Base-by-base conservation (phyloP, 2,113 vertebrate genomes). In the Leucoraja erinaceus region DNA sequence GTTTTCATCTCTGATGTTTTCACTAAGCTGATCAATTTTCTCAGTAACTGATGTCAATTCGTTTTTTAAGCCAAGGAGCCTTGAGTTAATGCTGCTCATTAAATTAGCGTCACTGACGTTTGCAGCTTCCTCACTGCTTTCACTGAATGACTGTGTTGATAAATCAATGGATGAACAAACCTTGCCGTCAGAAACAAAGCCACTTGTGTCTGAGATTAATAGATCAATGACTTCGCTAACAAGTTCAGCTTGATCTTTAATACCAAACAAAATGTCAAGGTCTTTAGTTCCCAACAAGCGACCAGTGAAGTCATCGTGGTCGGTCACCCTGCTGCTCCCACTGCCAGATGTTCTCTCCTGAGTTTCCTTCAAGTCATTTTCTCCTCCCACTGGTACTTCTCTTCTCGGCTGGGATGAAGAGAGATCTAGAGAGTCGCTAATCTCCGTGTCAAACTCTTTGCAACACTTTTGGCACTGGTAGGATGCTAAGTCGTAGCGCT, bases 401-500 rank as follows among this genome's bases (percentile, higher is more conserved):
- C 97, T 94, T 94, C 96, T 94, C 70, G 96, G 95, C 0, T 95
- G 88, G 0, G 96, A 97, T 0, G 98, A 98, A 90, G 99, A 93
- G 11, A 98, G 99, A 95, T 99, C 97, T 0, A 97, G 98, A 0
- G 98, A 99, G 95, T 99, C 98, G 0, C 98, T 98, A 0, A 98
- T 97, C 95, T 99, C 98, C 0, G 98, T 98, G 0, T 99, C 98
- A 0, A 98, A 98, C 95, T 99, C 98, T 95, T 98, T 95, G 94
- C 97, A 95, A 4, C 96, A 97, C 93, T 96, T 96, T 3, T 96
- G 96, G 93, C 94, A 96, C 93, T 98, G 97, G 95, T 97, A 98
- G 93, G 98, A 98, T 90, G 98, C 98, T 76, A 99, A 96, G 93
- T 99, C 98, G 0, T 97, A 99, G 93, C 98, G 97, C 95, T 99